Conservation (phyloP, 2,113 vertebrate genomes). For the Phasianus colchicus region DNA sequence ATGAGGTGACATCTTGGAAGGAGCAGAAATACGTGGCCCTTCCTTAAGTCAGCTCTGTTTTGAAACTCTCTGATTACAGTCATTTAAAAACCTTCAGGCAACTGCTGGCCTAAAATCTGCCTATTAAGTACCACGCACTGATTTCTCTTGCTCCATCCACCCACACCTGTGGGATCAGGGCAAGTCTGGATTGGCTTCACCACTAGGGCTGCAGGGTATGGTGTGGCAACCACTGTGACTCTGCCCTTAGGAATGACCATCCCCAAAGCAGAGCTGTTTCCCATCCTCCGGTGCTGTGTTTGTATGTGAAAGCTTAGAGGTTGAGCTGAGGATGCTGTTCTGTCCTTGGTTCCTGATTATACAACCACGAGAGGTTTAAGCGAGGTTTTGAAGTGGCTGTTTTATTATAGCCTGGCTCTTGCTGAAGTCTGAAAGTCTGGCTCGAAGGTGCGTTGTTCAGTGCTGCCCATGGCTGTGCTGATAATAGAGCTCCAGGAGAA, state of each 20-base stretch:
- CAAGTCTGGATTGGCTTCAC: background rate
- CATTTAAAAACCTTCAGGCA: background rate
- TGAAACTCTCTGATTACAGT: background rate
- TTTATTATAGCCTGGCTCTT: background rate
- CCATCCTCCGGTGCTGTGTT: background rate
- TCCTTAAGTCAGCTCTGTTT: background rate
- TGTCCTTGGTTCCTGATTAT: background rate
- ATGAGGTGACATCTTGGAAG: background rate
- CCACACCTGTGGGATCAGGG: rapidly evolving
- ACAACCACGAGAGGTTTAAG: background rate
- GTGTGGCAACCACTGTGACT: background rate
- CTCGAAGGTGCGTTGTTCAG: background rate
- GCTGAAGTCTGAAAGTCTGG: background rate
- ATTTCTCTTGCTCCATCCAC: background rate
- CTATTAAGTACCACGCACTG: background rate
- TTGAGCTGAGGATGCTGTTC: background rate
- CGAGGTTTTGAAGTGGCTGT: background rate
- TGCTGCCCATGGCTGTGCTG: too few species aligned
- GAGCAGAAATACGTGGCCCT: background rate
- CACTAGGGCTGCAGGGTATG: background rate
- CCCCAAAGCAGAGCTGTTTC: background rate
- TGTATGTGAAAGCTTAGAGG: background rate
- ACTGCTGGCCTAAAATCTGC: background rate
- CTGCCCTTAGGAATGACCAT: background rate
- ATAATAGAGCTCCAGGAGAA: background rate